Evolutionary conservation across 92 coral and sea anemone species (phyloP).

Genomic region (Pocillopora meandrina): DNA sequence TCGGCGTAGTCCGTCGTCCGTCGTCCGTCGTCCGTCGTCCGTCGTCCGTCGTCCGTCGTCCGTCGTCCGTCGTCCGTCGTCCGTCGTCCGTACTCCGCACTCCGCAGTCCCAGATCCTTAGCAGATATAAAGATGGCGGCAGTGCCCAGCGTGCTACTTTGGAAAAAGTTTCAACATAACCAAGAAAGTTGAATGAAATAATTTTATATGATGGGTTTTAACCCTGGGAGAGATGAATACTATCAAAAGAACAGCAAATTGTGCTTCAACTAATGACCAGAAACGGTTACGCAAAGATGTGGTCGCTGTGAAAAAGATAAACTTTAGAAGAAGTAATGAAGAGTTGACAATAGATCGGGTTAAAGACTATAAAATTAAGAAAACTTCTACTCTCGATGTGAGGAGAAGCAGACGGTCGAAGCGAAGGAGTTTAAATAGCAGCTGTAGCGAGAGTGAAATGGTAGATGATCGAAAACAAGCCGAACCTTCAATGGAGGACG

Average conservation of each 20-base stretch:
- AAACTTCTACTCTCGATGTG: background rate
- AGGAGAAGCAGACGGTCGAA: constrained; percentile 31
- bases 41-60: too few species aligned
- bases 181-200: background rate
- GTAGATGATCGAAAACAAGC: background rate
- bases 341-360: background rate
- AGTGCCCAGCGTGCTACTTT: background rate
- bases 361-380: background rate
- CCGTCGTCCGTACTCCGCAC: too few species aligned
- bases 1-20: too few species aligned
- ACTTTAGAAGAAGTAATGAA: constrained; percentile 6
- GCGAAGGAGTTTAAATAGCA: background rate
- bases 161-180: background rate
- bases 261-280: constrained; percentile 13
- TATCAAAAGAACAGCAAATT: constrained; percentile 21
- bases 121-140: constrained; percentile 14
- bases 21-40: too few species aligned
- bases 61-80: too few species aligned
- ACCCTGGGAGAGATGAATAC: constrained; percentile 16
- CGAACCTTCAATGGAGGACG: background rate
- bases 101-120: too few species aligned
- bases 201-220: constrained; percentile 16
- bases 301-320: constrained; percentile 20
- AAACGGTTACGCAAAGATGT: constrained; percentile 31
- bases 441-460: constrained; percentile 28